Evolutionary conservation across 2,113 vertebrate species (phyloP).

Genomic region (Nibea coibor): DNA sequence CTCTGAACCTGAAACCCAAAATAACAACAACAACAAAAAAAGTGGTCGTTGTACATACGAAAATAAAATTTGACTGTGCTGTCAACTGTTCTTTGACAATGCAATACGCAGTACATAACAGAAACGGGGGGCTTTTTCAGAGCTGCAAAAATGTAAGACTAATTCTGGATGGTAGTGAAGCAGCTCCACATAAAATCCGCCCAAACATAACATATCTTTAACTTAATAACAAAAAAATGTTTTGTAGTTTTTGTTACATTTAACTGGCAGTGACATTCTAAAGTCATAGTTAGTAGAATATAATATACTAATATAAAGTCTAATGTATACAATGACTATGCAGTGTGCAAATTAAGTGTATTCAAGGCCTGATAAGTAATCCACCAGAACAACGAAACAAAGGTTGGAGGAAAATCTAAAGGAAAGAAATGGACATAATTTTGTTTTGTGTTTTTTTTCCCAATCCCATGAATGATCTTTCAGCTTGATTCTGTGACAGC

Average conservation of each 20-base stretch:
- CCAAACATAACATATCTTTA: neutral
- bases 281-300: neutral
- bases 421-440: neutral
- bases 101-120: neutral
- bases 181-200: neutral
- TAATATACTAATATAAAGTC: too few relatives aligned
- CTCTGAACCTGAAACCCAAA: neutral
- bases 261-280: neutral
- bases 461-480: neutral
- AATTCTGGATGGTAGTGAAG: neutral
- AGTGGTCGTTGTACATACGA: neutral
- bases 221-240: neutral
- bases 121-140: neutral
- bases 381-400: neutral
- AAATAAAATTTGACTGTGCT: neutral
- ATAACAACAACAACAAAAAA: neutral
- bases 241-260: too few relatives aligned
- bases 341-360: neutral
- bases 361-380: neutral
- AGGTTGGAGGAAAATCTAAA: too few relatives aligned
- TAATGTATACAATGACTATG: neutral
- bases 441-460: neutral
- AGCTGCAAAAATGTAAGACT: neutral
- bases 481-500: neutral
- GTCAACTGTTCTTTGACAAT: neutral